These are phyloP conservation scores for Gobiocypris rarus DNA, from an alignment of 2,113 vertebrate species.

Conservation along the genomic window DNA sequence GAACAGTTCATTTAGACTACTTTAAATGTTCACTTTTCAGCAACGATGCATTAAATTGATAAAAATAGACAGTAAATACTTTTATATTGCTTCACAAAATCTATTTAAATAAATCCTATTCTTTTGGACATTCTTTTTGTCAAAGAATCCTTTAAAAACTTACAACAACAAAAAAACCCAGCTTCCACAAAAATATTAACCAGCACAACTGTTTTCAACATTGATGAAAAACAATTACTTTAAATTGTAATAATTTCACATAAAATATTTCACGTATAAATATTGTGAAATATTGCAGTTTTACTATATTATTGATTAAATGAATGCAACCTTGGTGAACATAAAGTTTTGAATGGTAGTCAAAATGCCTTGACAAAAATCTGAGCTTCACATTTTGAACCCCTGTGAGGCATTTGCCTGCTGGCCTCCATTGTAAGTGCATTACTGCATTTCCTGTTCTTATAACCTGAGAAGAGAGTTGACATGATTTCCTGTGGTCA, in stretches of 20 bases:
- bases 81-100: neutral
- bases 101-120: neutral
- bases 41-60: neutral
- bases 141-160: neutral
- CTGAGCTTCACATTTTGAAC: neutral
- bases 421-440: neutral
- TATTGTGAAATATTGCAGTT: too few species aligned
- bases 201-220: neutral
- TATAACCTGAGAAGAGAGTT: neutral
- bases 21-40: neutral
- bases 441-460: conserved; percentile 4
- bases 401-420: neutral
- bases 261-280: too few species aligned
- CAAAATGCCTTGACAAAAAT: too few species aligned
- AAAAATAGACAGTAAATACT: neutral
- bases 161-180: too few species aligned
- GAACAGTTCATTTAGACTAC: neutral
- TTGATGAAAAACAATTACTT: neutral
- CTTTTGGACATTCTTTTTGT: neutral
- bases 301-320: neutral
- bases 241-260: too few species aligned
- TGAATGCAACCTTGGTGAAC: neutral
- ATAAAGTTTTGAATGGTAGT: neutral
- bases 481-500: conserved; percentile 13
- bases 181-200: neutral